Evolutionary conservation across 1,140 invertebrate species (phyloP), one percentile per base, ranked within the genome.

Genomic region (Trigoniulus corallinus): DNA sequence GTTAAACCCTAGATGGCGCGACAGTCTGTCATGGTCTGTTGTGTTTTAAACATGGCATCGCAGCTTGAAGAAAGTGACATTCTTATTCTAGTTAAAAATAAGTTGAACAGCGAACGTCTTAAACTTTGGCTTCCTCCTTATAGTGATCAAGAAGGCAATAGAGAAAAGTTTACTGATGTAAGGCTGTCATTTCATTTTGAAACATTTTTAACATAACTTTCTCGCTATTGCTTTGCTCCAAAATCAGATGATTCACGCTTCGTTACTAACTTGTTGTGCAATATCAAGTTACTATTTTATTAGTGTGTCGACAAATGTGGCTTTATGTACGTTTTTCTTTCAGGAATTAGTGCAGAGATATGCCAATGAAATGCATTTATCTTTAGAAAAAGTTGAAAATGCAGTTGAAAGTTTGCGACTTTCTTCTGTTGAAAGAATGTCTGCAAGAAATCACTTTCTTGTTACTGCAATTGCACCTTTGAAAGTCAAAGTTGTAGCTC

Each of bases 61-160:
- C 7, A 34, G 15, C 29, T 34, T 34, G 7, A 7, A 15, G 29
- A 34, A 15, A 7, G 7, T 7, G 15, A 34, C 15, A 34, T 34
- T 15, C 15, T 34, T 7, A 34, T 15, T 34, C 15, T 34, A 15
- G 15, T 34, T 34, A 34, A 34, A 34, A 7, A 34, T 10, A 77
- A 74, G 58, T 64, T 84, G 13, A 78, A 80, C 52, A 61, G 67
- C 37, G 74, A 82, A 26, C 70, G 72, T 55, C 66, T 83, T 1
- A 82, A 82, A 60, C 61, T 85, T 42, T 85, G 82, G 82, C 66
- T 78, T 47, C 63, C 72, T 27, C 82, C 82, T 0, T 85, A 79
- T 61, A 75, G 72, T 49, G 59, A 59, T n/a, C 66, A 72, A 53
- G 68, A 66, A 24, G 59, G 64, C 12, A 66, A 67, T 70, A 56